Conservation (phyloP, 2,888 invertebrate genomes). For the Pasiphila rectangulata region DNA sequence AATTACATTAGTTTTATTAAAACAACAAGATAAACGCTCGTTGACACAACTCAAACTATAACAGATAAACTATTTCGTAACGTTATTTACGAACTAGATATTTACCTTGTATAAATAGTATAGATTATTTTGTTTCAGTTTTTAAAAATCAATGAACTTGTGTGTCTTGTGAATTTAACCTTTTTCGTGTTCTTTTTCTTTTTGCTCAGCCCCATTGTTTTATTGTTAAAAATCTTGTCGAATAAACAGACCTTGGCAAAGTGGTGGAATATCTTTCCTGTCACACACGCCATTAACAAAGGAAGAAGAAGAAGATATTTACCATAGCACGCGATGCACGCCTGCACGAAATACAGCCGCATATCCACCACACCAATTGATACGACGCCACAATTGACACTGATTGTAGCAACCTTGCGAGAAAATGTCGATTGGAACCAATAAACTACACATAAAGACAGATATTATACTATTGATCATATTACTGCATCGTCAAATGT, state of each 20-base stretch:
- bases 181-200: too few species aligned
- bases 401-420: constrained; percentile 59
- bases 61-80: constrained; percentile 8
- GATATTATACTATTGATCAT: constrained; percentile 41
- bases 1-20: not conserved
- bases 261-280: too few species aligned
- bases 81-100: too few species aligned
- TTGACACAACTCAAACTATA: constrained; percentile 7
- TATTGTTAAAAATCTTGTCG: too few species aligned
- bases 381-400: constrained; percentile 52
- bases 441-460: too few species aligned
- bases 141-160: too few species aligned
- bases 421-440: constrained; percentile 49
- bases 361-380: constrained; percentile 47
- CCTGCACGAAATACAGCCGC: constrained; percentile 39
- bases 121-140: too few species aligned
- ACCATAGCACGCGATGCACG: constrained; percentile 45
- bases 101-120: too few species aligned
- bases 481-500: constrained; percentile 44
- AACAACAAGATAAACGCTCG: not conserved
- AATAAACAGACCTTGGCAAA: too few species aligned
- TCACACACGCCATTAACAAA: too few species aligned
- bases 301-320: constrained; percentile 23
- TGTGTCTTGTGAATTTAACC: too few species aligned
- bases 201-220: too few species aligned